These are phyloP conservation scores for Rhogogaster chlorosoma DNA, from an alignment of 2,888 invertebrate genomes.

Conservation along the genomic window DNA sequence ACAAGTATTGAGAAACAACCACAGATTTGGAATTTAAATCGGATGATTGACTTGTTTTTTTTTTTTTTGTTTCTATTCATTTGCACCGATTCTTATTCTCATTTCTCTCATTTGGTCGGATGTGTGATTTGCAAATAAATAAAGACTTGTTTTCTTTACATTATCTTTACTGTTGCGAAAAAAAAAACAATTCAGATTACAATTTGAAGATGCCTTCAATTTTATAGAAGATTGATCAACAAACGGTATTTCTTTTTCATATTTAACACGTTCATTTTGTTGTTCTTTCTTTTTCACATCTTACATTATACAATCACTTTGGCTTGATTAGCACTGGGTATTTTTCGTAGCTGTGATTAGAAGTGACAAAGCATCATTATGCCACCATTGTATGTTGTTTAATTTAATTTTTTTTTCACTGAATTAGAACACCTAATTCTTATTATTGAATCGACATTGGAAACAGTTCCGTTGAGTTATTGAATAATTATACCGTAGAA, in stretches of 20 bases:
- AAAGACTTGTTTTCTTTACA: background rate
- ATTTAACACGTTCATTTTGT: no score
- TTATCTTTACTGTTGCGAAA: background rate
- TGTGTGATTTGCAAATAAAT: background rate
- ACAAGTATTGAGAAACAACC: slow-evolving; percentile 49
- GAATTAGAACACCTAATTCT: background rate
- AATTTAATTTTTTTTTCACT: background rate
- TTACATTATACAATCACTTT: background rate
- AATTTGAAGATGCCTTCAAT: background rate
- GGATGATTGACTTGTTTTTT: slow-evolving; percentile 9
- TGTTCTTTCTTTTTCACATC: background rate
- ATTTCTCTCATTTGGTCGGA: background rate
- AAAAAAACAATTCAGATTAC: background rate
- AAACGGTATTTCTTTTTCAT: background rate
- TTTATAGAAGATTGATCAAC: slow-evolving; percentile 26
- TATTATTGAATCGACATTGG: background rate
- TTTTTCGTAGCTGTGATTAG: background rate
- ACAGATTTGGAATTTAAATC: background rate
- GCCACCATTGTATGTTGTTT: background rate
- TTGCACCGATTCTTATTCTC: background rate
- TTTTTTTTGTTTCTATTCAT: no score
- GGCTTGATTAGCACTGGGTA: background rate
- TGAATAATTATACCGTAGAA: background rate
- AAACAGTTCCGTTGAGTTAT: background rate
- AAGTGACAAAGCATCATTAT: background rate